Evolutionary conservation across 2,113 vertebrate species (phyloP).

Genomic region (Rhagologus leucostigma): DNA sequence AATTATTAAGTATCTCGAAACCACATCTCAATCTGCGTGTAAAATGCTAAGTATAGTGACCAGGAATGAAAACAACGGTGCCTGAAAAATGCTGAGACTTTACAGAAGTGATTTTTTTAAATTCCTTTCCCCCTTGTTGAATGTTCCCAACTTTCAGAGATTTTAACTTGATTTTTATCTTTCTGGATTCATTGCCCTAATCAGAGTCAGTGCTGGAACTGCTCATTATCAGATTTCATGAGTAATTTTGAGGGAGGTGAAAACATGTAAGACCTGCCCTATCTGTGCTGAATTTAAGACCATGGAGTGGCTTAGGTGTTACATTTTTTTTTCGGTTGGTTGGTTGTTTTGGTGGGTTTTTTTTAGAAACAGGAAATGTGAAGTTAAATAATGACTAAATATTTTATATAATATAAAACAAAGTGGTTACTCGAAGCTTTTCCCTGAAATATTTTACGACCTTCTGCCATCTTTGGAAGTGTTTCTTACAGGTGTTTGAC

Average conservation of each 20-base stretch:
- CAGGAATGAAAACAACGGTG: neutral
- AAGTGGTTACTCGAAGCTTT: neutral
- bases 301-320: neutral
- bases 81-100: neutral
- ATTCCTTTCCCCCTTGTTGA: rapidly evolving
- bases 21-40: neutral
- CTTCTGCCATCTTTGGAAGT: neutral
- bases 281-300: neutral
- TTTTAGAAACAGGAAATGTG: neutral
- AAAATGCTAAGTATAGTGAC: neutral
- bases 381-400: neutral
- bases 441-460: neutral
- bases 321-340: too few species aligned
- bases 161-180: neutral
- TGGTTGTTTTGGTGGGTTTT: neutral
- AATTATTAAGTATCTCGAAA: neutral
- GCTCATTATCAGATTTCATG: neutral
- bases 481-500: neutral
- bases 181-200: neutral
- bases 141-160: neutral
- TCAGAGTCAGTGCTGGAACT: neutral
- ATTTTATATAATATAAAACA: neutral
- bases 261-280: neutral
- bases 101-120: neutral
- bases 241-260: neutral